A percentile compares a stretch with the other conserved stretches of the same genome.
These are phyloP conservation scores for Prionace glauca DNA, from an alignment of 2,797 vertebrate genomes.

Conservation along the genomic window DNA sequence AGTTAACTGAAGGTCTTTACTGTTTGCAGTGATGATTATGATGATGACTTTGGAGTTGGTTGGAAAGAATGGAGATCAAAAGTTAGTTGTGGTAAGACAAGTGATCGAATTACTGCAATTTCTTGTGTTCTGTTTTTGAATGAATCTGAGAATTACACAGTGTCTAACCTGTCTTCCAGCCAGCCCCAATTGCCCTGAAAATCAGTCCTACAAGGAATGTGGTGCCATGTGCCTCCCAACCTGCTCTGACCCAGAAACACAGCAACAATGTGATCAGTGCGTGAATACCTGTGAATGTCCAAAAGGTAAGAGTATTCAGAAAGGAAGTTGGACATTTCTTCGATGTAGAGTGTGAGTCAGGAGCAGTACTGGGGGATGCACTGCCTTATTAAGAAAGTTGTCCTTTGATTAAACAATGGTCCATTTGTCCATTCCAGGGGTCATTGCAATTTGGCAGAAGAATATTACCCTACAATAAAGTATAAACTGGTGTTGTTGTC, in stretches of 20 bases:
- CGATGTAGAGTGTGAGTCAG: neutral
- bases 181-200: neutral
- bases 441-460: neutral
- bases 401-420: neutral
- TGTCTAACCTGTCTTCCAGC: neutral
- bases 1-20: neutral
- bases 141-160: neutral
- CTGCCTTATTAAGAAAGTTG: neutral
- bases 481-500: neutral
- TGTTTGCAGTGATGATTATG: neutral
- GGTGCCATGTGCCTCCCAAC: neutral
- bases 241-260: slow-evolving; percentile 19
- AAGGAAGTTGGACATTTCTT: neutral
- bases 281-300: slow-evolving; percentile 23
- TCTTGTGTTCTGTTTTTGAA: neutral
- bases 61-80: neutral
- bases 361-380: neutral
- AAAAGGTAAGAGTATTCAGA: neutral
- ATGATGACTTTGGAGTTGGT: neutral
- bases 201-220: slow-evolving; percentile 17
- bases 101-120: neutral
- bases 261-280: slow-evolving; percentile 23
- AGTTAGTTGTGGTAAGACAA: slow-evolving; percentile 11
- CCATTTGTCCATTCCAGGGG: neutral
- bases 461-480: neutral